phyloP scores from a whole-genome alignment of 53 echinoderm and acorn worm genomes.

The Holothuria scabra region DNA sequence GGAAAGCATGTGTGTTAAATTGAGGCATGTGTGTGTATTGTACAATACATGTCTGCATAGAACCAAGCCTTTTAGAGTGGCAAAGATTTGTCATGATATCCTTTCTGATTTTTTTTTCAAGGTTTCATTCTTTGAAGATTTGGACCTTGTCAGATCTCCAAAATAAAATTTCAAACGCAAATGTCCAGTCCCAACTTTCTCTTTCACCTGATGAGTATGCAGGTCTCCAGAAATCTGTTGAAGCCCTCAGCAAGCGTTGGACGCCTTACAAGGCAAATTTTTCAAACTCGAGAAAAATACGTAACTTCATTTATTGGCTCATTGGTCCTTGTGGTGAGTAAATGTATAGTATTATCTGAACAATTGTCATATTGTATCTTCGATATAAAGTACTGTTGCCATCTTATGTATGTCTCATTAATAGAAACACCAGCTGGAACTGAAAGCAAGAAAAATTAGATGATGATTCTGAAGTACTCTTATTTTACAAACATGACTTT shows the following conservation, averaged over 20 bases:
- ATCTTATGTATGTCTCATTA: too few species aligned
- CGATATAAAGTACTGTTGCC: too few species aligned
- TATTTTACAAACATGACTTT: too few species aligned
- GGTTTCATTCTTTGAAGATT: slow-evolving; percentile 37
- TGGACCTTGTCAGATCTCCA: slow-evolving; percentile 35
- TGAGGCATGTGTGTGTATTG: too few species aligned
- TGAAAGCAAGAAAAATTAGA: too few species aligned
- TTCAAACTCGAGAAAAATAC: slow-evolving; percentile 20
- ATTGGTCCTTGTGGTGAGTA: slow-evolving; percentile 2
- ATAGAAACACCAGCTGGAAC: too few species aligned
- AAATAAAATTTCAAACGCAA: background rate
- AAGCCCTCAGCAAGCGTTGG: background rate
- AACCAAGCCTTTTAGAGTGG: background rate
- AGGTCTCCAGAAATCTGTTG: background rate
- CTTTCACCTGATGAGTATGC: slow-evolving; percentile 16
- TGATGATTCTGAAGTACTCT: too few species aligned
- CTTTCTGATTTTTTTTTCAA: background rate
- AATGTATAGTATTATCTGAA: too few species aligned
- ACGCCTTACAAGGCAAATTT: slow-evolving; percentile 28
- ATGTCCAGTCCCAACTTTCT: background rate
- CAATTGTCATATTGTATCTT: too few species aligned
- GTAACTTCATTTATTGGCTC: slow-evolving; percentile 22
- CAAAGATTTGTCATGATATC: background rate
- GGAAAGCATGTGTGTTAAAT: too few species aligned
- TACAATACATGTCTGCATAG: too few species aligned